Evolutionary conservation across 1,140 invertebrate genomes (phyloP).

Genomic region (Drosophila repletoides): DNA sequence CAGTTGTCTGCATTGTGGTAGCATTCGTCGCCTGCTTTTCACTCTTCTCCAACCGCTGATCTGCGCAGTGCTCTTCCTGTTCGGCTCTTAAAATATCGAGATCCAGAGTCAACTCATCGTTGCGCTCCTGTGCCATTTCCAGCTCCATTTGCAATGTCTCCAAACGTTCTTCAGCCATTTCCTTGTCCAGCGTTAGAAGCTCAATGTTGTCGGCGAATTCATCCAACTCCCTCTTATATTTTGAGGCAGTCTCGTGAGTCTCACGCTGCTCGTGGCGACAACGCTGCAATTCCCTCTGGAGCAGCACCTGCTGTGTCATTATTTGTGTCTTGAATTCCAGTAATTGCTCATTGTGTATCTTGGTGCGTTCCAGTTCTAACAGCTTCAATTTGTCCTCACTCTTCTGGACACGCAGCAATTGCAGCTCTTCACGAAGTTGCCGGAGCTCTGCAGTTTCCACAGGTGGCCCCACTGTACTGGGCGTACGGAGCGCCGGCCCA

Average conservation of each 20-base stretch:
- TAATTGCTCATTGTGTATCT: slow-evolving; percentile 93
- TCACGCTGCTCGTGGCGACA: slow-evolving; percentile 93
- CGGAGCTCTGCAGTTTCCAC: slow-evolving; percentile 88
- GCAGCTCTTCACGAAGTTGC: slow-evolving; percentile 94
- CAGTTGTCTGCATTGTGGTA: slow-evolving; percentile 84
- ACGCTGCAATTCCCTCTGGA: slow-evolving; percentile 94
- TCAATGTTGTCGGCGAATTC: slow-evolving; percentile 96
- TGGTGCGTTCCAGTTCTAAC: slow-evolving; percentile 93
- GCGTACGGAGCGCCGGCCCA: slow-evolving; percentile 88
- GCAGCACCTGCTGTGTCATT: slow-evolving; percentile 93
- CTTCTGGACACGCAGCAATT: slow-evolving; percentile 92
- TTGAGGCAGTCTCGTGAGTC: slow-evolving; percentile 90
- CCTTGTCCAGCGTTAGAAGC: slow-evolving; percentile 98
- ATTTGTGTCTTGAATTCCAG: slow-evolving; percentile 96
- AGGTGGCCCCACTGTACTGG: slow-evolving; percentile 73
- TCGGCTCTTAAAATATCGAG: slow-evolving; percentile 95
- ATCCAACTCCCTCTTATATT: slow-evolving; percentile 93
- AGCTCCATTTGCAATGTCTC: slow-evolving; percentile 95
- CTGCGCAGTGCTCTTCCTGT: slow-evolving; percentile 83
- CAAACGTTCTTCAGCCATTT: slow-evolving; percentile 99
- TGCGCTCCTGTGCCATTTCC: slow-evolving; percentile 92
- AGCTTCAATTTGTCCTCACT: slow-evolving; percentile 93
- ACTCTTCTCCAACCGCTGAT: slow-evolving; percentile 63
- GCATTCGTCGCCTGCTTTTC: slow-evolving; percentile 46
- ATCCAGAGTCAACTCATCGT: slow-evolving; percentile 96